phyloP scores from a whole-genome alignment of 2,113 vertebrate species.

The Loxodonta africana region DNA sequence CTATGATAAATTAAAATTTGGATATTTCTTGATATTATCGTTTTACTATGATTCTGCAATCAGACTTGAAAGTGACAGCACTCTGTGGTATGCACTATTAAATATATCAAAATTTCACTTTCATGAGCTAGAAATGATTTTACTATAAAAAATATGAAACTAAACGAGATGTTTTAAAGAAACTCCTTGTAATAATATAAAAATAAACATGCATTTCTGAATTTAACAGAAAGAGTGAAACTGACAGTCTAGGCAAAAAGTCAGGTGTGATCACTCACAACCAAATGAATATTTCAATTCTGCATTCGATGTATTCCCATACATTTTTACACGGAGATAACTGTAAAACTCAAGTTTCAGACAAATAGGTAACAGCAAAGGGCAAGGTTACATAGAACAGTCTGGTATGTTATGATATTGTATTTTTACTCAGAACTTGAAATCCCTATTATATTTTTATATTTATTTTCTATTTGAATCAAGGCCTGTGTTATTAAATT shows the following conservation, averaged over 20 bases:
- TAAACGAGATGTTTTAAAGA: not conserved
- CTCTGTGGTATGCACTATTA: not conserved
- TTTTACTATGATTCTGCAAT: not conserved
- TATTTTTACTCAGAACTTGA: slow-evolving; percentile 44
- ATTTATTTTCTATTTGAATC: slow-evolving; percentile 43
- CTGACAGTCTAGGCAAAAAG: slow-evolving; percentile 32
- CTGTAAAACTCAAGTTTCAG: slow-evolving; percentile 51
- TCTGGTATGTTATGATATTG: not conserved
- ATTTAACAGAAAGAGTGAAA: slow-evolving; percentile 7
- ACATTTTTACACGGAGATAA: slow-evolving; percentile 9
- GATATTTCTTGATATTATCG: not conserved
- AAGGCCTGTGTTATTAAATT: slow-evolving; percentile 12
- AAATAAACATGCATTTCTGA: slow-evolving; percentile 12
- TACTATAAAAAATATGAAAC: slow-evolving; percentile 2
- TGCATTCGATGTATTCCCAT: slow-evolving; percentile 36
- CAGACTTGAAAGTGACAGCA: not conserved
- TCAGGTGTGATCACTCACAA: slow-evolving; percentile 7
- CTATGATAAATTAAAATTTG: not conserved
- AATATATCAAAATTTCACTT: slow-evolving; percentile 29
- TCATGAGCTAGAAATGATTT: not conserved
- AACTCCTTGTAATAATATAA: not conserved
- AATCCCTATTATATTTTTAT: slow-evolving; percentile 12
- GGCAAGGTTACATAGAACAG: not conserved
- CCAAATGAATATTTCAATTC: slow-evolving; percentile 5
- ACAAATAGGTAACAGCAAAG: not conserved